Evolutionary conservation across 1,140 invertebrate genomes (phyloP).

Genomic region (Lucilia sericata): DNA sequence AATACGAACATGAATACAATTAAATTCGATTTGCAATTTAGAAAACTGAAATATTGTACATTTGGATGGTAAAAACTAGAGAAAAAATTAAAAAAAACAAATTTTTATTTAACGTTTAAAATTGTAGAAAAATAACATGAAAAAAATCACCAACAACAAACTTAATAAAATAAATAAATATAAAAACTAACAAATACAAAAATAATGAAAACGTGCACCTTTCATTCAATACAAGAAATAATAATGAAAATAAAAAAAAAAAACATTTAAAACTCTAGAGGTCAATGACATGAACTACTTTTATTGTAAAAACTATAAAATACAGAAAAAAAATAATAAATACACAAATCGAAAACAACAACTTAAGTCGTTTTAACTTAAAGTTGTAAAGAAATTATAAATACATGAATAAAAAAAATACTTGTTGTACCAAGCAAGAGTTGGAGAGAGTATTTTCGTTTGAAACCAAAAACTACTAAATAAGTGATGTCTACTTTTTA

Average conservation of each 20-base stretch:
- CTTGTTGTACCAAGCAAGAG: neutral
- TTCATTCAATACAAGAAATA: slow-evolving; percentile 1
- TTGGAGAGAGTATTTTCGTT: slow-evolving; percentile 2
- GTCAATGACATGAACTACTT: slow-evolving; percentile 42
- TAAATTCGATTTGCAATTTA: neutral
- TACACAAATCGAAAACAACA: neutral
- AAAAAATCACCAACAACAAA: neutral
- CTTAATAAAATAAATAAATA: slow-evolving; percentile 1
- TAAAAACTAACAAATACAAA: neutral
- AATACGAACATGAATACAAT: neutral
- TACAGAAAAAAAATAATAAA: slow-evolving; percentile 20
- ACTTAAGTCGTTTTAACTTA: neutral
- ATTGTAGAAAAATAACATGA: neutral
- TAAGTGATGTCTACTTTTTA: neutral
- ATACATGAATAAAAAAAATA: neutral
- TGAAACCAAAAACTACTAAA: neutral
- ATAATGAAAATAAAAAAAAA: neutral
- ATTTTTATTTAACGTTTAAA: too few species aligned
- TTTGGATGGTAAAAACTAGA: too few species aligned
- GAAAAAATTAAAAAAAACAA: too few species aligned
- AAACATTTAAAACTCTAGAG: slow-evolving; percentile 25
- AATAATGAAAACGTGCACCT: slow-evolving; percentile 23
- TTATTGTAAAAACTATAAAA: slow-evolving; percentile 20
- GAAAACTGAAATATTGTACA: neutral
- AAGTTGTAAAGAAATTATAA: slow-evolving; percentile 13